A percentile compares a stretch with the other conserved stretches of the same genome.
phyloP scores from a whole-genome alignment of 2,797 vertebrate species.

The Furcifer pardalis region DNA sequence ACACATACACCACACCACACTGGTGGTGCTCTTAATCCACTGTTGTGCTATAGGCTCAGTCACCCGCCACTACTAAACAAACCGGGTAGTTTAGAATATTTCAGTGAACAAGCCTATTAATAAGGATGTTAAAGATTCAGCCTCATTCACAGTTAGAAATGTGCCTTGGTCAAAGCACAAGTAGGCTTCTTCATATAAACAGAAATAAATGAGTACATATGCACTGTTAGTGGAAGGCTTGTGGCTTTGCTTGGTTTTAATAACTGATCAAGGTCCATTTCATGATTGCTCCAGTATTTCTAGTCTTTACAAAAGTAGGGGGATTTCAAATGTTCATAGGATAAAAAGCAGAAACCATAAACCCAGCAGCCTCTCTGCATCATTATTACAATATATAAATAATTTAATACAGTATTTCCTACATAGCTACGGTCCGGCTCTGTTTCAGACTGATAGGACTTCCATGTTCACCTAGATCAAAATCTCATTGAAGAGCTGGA shows the following conservation, averaged over 20 bases:
- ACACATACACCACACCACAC: too few species aligned
- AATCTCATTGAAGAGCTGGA: neutral
- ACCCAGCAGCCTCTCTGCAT: neutral
- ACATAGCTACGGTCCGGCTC: neutral
- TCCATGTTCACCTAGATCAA: neutral
- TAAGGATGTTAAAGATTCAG: neutral
- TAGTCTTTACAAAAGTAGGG: neutral
- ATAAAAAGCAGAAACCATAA: neutral
- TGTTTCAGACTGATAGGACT: neutral
- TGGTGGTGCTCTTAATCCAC: too few species aligned
- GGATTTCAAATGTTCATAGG: neutral
- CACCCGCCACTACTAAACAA: too few species aligned
- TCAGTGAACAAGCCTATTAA: neutral
- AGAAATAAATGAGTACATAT: neutral
- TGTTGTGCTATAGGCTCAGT: too few species aligned
- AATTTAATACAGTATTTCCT: neutral
- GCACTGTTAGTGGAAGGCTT: neutral
- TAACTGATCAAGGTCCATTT: neutral
- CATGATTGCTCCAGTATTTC: neutral
- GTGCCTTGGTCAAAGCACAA: neutral
- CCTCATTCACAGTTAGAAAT: neutral
- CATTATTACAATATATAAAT: neutral
- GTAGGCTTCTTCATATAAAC: accelerated
- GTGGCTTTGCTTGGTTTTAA: neutral
- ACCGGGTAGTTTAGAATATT: too few species aligned